These are phyloP conservation scores for Tyto alba DNA, from an alignment of 2,113 vertebrate genomes.

Conservation along the genomic window DNA sequence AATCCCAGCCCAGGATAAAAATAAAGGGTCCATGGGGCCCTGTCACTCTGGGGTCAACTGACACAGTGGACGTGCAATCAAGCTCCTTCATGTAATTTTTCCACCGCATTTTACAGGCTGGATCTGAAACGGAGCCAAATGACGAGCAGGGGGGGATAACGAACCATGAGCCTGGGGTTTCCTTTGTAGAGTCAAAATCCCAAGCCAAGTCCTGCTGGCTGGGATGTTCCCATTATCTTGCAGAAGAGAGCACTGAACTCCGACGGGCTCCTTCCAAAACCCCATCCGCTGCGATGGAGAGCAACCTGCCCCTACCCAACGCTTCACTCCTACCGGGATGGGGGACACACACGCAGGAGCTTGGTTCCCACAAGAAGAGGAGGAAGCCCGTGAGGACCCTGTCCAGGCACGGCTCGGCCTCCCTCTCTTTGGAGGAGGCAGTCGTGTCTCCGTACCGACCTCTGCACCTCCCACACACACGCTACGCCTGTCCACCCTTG, in stretches of 20 bases:
- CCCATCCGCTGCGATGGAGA: neutral
- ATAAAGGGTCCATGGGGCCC: slow-evolving; percentile 4
- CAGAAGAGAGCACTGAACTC: neutral
- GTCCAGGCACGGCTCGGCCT: neutral
- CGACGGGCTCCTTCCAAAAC: neutral
- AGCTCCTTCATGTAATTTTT: neutral
- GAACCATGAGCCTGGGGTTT: neutral
- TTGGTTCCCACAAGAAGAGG: neutral
- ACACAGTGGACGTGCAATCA: neutral
- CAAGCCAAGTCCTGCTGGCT: neutral
- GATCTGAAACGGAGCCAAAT: neutral
- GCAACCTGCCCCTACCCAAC: neutral
- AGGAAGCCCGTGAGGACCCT: neutral
- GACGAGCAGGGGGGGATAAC: neutral
- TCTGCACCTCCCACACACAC: neutral
- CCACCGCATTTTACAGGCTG: neutral
- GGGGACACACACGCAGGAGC: too few species aligned
- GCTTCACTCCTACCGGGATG: neutral
- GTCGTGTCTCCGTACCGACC: accelerated
- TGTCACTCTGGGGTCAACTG: slow-evolving; percentile 3
- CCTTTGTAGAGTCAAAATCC: neutral
- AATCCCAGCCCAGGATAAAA: neutral
- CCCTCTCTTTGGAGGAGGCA: neutral
- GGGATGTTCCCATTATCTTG: neutral
- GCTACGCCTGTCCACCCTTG: neutral